Evolutionary conservation across 2,888 invertebrate genomes (phyloP), one percentile per base, ranked within the genome.

Genomic region (Corbicula japonica): DNA sequence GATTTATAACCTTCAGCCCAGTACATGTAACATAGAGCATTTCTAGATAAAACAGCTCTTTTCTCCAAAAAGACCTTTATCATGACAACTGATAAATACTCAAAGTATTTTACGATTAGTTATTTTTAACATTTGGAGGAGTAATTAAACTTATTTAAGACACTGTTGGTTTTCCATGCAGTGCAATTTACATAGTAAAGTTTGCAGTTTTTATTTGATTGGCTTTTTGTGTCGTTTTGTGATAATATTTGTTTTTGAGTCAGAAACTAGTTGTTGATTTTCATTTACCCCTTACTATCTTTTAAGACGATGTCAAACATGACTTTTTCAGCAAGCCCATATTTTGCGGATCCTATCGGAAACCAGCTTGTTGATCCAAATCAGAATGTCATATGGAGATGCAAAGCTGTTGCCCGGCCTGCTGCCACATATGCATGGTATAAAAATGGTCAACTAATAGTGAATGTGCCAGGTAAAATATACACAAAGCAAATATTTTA

Each of bases 371-470:
- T 80, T 32, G 83, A 83, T 54, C 75, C 80, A 0, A 63, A 63
- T 48, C 77, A 77, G 41, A 71, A 41, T 28, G 68, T 80, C 1
- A 58, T 58, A 26, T 83, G 83, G 83, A 62, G 72, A 34, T 83
- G 83, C 44, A 83, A 78, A 30, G 74, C 80, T 32, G 72, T 83
- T 6, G 80, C 80, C 46, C 38, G 83, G 48, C 83, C 83, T 1
- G 35, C n/a, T 38, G 75, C 83, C 21, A 77, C 69, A 6, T 83
- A 83, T 52, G 48, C 72, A 1, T 83, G 83, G 83, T 83, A 73
- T 26, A 71, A 71, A 50, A 30, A 71, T 50, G 71, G 71, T 18
- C 48, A 38, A 23, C 32, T 62, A 3, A 41, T 71, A n/a, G 21
- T 38, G 62, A 62, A 52, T 21, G 21, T 52, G 23, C 52, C 71